Evolutionary conservation across 2,113 vertebrate species (phyloP), one percentile per base, ranked within the genome.

Genomic region (Pelobates fuscus): DNA sequence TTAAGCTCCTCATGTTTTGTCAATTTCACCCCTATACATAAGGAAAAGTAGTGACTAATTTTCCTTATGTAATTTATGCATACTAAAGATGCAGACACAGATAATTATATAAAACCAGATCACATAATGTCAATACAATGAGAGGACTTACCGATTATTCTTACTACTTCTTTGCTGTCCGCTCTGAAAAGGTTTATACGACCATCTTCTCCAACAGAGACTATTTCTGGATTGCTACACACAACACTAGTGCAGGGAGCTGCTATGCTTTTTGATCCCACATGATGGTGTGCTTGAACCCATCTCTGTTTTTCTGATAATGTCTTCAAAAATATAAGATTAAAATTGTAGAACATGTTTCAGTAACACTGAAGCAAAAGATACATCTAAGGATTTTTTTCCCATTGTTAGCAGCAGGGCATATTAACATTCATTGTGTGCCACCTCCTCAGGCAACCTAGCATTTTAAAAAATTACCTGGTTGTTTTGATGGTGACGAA

Each of bases 151-250:
- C 97, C 94, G 87, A 99, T 95, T 62, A 91, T 90, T 78, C 93
- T 90, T 37, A 87, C 69, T 44, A 93, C 81, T 80, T 89, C 90
- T 81, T 91, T 95, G 70, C 94, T 94, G 77, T 97, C 96, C 8
- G 85, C 91, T 88, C 93, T 89, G 82, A 95, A 96, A 77, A 95
- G 83, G 77, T 96, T 91, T 80, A 99, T 94, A 79, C 93, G 93
- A 14, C 97, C 97, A 44, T 99, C 96, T 83, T 99, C 96, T 15
- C 97, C 96, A 3, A 98, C 95, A 0, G 92, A 91, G 58, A 99
- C 92, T 6, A 99, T 93, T 81, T 99, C 96, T 18, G 97, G 95
- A 69, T 87, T 96, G 81, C 81, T 93, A 80, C 96, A 99, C 27
- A 94, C 90, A 0, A 98, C 78, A 2, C 93, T 88, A 0, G 96